Conservation (phyloP, 2,113 vertebrate genomes). For the Euleptes europaea region DNA sequence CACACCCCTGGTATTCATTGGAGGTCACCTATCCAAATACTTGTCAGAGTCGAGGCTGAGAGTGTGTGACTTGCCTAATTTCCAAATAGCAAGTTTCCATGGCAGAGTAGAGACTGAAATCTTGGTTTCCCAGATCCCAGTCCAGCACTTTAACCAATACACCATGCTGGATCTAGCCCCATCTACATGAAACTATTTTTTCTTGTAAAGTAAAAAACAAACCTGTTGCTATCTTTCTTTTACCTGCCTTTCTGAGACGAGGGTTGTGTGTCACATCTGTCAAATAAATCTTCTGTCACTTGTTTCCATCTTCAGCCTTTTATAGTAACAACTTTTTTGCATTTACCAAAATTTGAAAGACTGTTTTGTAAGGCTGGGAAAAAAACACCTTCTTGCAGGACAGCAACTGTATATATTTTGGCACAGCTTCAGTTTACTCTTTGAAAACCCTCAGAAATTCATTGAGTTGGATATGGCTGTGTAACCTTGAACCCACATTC, state of each 20-base stretch:
- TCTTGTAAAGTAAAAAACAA: conserved; percentile 12
- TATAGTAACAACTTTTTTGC: not conserved
- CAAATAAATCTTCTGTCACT: not conserved
- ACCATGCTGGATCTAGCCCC: too few relatives aligned
- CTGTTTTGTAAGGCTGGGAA: not conserved
- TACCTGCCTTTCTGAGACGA: not conserved
- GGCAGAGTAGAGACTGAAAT: too few relatives aligned
- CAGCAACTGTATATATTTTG: not conserved
- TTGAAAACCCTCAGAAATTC: not conserved
- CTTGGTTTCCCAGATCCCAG: too few relatives aligned
- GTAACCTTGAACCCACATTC: not conserved
- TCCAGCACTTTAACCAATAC: too few relatives aligned
- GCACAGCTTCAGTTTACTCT: not conserved
- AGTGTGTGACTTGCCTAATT: too few relatives aligned
- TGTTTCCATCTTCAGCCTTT: not conserved
- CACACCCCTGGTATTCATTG: too few relatives aligned
- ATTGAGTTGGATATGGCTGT: not conserved
- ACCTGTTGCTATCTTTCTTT: not conserved
- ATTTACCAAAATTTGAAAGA: not conserved
- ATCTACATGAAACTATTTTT: conserved; percentile 7
- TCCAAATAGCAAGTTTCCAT: too few relatives aligned
- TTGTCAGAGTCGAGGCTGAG: too few relatives aligned
- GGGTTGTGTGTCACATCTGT: not conserved
- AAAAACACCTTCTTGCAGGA: not conserved
- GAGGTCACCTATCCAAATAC: too few relatives aligned